Percentiles rank a stretch among this genome's conserved stretches.
These are phyloP conservation scores for Caranx melampygus DNA, from an alignment of 2,113 vertebrate genomes.

Conservation along the genomic window DNA sequence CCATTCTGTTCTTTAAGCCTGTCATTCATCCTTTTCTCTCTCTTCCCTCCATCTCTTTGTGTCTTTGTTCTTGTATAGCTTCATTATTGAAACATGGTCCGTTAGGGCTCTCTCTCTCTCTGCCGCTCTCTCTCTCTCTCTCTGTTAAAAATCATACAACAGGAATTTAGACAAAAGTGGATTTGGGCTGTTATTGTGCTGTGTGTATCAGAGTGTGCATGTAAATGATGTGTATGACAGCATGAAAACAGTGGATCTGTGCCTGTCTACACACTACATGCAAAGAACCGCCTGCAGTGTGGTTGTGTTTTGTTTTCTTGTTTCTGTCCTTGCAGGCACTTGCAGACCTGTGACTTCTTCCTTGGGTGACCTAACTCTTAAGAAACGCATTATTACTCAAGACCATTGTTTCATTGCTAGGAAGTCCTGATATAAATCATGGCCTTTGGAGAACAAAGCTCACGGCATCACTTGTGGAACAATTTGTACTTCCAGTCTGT, in stretches of 20 bases:
- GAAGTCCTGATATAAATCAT: conserved; percentile 64
- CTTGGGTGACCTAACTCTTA: conserved; percentile 37
- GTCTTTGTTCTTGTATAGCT: conserved; percentile 69
- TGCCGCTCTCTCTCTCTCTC: conserved; percentile 32
- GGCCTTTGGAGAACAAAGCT: conserved; percentile 31
- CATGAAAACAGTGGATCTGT: conserved; percentile 24
- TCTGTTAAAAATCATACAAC: conserved; percentile 65
- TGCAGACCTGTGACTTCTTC: conserved; percentile 19
- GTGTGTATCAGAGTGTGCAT: conserved; percentile 5
- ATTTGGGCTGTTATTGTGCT: conserved; percentile 62
- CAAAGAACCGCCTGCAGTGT: background rate
- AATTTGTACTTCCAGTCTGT: conserved; percentile 45
- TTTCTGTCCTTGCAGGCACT: conserved; percentile 2
- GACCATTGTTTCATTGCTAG: conserved; percentile 46
- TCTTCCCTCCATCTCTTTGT: conserved; percentile 66
- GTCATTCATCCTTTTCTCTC: conserved; percentile 63
- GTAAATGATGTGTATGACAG: background rate
- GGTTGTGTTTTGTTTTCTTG: background rate
- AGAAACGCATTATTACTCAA: conserved; percentile 51
- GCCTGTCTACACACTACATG: background rate
- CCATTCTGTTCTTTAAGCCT: conserved; percentile 69
- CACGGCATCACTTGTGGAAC: conserved; percentile 39
- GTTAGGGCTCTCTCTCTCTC: conserved; percentile 36
- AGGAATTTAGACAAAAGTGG: conserved; percentile 64
- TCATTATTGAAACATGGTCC: conserved; percentile 74